These are phyloP conservation scores for Escarpia spicata DNA, from an alignment of 2,888 invertebrate genomes.

Conservation along the genomic window DNA sequence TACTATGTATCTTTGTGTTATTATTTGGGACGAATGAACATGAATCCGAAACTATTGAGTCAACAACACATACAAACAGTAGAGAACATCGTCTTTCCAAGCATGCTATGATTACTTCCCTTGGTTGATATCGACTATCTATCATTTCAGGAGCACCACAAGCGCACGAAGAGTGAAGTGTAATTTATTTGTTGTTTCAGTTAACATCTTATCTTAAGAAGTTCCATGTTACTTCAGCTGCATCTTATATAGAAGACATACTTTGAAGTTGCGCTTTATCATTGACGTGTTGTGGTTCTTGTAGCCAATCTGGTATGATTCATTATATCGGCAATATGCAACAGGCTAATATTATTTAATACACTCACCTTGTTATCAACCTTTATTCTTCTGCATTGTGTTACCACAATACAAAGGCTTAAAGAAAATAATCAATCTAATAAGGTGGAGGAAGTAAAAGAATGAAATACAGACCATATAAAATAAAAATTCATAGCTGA, in stretches of 20 bases:
- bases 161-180: background rate
- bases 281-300: background rate
- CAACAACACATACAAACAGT: background rate
- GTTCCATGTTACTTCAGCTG: background rate
- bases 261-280: too few species aligned
- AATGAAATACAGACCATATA: too few species aligned
- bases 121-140: background rate
- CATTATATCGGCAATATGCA: background rate
- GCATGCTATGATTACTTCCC: background rate
- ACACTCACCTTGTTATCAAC: background rate
- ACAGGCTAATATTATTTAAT: background rate
- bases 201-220: background rate
- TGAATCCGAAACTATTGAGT: background rate
- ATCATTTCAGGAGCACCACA: background rate
- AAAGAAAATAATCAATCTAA: too few species aligned
- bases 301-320: background rate
- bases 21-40: background rate
- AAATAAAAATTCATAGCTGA: too few species aligned
- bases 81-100: background rate
- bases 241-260: background rate
- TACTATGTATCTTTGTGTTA: background rate
- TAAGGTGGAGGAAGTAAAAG: too few species aligned
- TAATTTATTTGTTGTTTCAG: slow-evolving; percentile 8
- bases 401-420: too few species aligned
- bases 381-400: too few species aligned